Conservation (phyloP, 53 echinoderm and acorn worm genomes). For the Holothuria leucospilota region DNA sequence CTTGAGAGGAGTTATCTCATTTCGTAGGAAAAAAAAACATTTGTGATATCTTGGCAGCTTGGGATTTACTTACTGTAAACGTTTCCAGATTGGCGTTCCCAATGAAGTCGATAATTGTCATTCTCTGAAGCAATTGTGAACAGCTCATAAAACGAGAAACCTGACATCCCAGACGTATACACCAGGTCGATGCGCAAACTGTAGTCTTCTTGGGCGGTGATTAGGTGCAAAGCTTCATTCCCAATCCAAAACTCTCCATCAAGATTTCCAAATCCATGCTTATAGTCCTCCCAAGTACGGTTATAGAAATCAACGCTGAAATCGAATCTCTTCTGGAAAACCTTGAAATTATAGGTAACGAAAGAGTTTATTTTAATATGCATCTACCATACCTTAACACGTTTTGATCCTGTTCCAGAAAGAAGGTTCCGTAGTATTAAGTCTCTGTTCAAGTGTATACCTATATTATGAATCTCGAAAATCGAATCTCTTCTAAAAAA, state of each 20-base stretch:
- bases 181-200: not conserved
- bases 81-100: not conserved
- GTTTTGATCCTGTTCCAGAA: no score
- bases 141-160: not conserved
- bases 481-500: conserved; percentile 1
- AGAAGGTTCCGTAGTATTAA: no score
- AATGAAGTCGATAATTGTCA: not conserved
- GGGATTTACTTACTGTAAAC: conserved; percentile 11
- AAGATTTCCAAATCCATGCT: not conserved
- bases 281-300: conserved; percentile 8
- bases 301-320: not conserved
- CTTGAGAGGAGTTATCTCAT: no score
- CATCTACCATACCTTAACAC: no score
- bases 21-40: no score
- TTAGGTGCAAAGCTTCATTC: conserved; percentile 3
- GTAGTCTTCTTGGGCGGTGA: not conserved
- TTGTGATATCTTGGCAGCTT: no score
- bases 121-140: not conserved
- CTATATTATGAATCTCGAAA: no score
- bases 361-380: not conserved
- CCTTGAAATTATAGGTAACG: not conserved
- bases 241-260: conserved; percentile 17
- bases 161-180: not conserved
- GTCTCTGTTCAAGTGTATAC: no score
- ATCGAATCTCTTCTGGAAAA: conserved; percentile 6